Percentiles rank a stretch among this genome's conserved stretches.
These are phyloP conservation scores for Cheumatopsyche charites DNA, from an alignment of 1,140 invertebrate genomes.

Conservation along the genomic window DNA sequence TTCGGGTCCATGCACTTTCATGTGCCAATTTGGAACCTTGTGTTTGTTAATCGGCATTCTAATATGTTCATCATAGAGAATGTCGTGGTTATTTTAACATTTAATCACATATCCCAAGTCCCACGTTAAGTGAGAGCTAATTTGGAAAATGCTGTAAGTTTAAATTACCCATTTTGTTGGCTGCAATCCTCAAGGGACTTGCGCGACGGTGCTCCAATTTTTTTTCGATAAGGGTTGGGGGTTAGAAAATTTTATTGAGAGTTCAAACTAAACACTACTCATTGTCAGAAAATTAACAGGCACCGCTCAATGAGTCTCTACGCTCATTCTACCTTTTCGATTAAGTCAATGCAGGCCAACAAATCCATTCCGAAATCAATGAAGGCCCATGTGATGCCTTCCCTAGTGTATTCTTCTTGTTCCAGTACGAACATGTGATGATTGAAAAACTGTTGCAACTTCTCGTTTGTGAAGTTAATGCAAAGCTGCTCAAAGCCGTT, in stretches of 20 bases:
- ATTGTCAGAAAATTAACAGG: conserved; percentile 19
- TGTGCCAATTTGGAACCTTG: background rate
- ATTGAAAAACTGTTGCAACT: conserved; percentile 97
- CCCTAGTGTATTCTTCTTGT: conserved; percentile 95
- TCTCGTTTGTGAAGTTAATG: conserved; percentile 99
- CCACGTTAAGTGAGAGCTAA: no score
- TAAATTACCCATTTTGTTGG: no score
- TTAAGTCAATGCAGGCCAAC: conserved; percentile 94
- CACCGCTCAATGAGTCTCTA: conserved; percentile 15
- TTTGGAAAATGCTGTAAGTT: no score
- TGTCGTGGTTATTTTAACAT: background rate
- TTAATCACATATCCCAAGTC: no score
- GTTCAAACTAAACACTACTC: background rate
- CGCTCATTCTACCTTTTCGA: conserved; percentile 86
- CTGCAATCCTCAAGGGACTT: no score
- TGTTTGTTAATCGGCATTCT: background rate
- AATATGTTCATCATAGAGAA: conserved; percentile 14
- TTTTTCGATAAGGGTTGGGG: background rate
- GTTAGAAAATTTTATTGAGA: background rate
- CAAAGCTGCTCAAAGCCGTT: conserved; percentile 98
- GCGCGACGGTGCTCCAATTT: no score
- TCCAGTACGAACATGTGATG: conserved; percentile 98
- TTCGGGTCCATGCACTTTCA: background rate
- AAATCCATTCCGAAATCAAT: conserved; percentile 98
- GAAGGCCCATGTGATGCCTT: conserved; percentile 93